Evolutionary conservation across 1,140 invertebrate genomes (phyloP), one percentile per base, ranked within the genome.

Genomic region (Euwallacea similis): DNA sequence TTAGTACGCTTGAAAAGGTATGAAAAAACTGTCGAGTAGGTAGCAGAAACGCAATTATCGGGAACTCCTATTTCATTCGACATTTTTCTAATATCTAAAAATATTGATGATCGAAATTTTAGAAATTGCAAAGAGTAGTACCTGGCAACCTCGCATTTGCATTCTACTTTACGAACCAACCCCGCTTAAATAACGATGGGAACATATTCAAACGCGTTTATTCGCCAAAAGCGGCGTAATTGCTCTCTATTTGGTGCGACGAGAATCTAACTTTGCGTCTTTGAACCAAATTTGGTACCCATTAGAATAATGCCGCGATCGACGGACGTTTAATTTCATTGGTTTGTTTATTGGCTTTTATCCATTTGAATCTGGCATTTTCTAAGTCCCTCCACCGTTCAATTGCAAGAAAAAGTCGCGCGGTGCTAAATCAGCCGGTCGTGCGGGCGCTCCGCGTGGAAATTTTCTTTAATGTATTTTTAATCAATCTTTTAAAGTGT

Each of bases 311-410:
- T 69, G 58, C 9, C 46, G 13, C 21, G 21, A 33, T 69, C 67
- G 46, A 70, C 61, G 60, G 54, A 70, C 68, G 43, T 70, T 70
- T 70, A 69, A 62, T 69, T 69, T 69, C 67, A 62, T 69, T 46
- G 65, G 42, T 62, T 62, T 42, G 58, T 69, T 69, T 69, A 69
- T 69, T 61, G 33, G 67, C 47, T 69, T 54, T 59, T 50, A 58
- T 33, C 6, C 6, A 10, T 58, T 13, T 58, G 55, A 58, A 15
- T 58, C 13, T n/a, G 55, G n/a, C 59, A 16, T 61, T 43, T 61
- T 11, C 43, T 33, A 58, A 53, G 11, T 53, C 11, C 15, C 50
- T n/a, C 15, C 15, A 53, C 11, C 15, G 50, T n/a, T 15, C 21
- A 33, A 33, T 33, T 33, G 50, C 15, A n/a, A 8, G 15, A 11